Conservation (phyloP, 2,888 invertebrate species). For the Apocheima hispidaria region DNA sequence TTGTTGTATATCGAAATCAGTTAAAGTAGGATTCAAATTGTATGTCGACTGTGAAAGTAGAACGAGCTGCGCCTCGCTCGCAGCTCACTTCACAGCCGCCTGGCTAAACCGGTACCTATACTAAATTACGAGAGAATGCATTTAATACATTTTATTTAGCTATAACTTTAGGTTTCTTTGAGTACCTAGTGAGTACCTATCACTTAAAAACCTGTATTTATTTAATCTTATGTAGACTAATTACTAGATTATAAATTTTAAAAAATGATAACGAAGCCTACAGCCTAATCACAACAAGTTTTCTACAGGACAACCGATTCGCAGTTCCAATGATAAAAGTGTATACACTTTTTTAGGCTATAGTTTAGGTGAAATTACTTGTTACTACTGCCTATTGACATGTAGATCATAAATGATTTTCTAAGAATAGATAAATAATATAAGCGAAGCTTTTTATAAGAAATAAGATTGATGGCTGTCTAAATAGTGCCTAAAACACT, state of each 20-base stretch:
- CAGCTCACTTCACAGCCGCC: too few relatives aligned
- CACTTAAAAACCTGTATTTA: constrained; percentile 5
- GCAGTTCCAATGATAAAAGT: constrained; percentile 33
- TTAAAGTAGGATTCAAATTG: too few relatives aligned
- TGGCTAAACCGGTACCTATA: too few relatives aligned
- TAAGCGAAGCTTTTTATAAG: constrained; percentile 83
- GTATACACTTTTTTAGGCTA: constrained; percentile 65
- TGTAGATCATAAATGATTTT: constrained; percentile 79
- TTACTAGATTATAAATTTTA: constrained; percentile 5
- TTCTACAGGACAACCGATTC: constrained; percentile 53
- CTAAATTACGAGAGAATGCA: constrained; percentile 7
- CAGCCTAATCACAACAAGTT: constrained; percentile 7
- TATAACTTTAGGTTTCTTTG: background rate
- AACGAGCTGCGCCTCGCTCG: too few relatives aligned
- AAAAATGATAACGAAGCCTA: constrained; percentile 4
- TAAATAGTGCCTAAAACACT: constrained; percentile 86
- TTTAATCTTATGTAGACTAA: constrained; percentile 2
- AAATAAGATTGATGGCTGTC: constrained; percentile 86
- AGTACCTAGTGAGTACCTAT: constrained; percentile 1
- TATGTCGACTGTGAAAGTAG: too few relatives aligned
- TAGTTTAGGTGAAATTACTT: constrained; percentile 73
- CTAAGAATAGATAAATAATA: constrained; percentile 68
- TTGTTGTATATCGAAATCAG: constrained; percentile 1
- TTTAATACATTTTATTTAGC: constrained; percentile 8
- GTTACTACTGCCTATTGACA: constrained; percentile 85